Conservation (phyloP, 2,888 invertebrate species). For the Yponomeuta sedellus region DNA sequence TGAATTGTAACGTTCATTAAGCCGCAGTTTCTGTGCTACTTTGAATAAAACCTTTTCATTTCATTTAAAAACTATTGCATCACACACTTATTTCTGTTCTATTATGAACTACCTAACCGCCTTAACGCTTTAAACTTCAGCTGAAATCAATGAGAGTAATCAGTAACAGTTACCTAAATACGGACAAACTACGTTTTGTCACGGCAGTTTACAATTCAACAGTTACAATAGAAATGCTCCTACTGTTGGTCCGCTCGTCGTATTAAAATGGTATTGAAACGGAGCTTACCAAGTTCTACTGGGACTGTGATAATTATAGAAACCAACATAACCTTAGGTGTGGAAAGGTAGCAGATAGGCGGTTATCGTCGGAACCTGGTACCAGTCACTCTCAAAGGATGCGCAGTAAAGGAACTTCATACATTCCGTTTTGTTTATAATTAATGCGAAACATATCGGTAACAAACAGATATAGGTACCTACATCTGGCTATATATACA, state of each 20-base stretch:
- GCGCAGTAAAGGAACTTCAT: background rate
- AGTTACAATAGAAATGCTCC: too few species aligned
- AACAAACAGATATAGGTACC: too few species aligned
- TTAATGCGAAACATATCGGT: too few species aligned
- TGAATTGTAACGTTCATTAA: too few species aligned
- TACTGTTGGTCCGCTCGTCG: background rate
- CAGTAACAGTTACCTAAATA: background rate
- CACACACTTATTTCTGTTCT: too few species aligned
- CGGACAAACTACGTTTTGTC: background rate
- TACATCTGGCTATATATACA: too few species aligned
- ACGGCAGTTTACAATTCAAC: background rate
- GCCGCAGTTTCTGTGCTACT: too few species aligned
- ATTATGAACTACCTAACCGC: too few species aligned
- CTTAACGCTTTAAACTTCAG: too few species aligned
- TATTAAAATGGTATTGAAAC: background rate
- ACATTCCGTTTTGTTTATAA: background rate
- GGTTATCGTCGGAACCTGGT: constrained; percentile 2
- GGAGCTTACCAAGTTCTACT: background rate
- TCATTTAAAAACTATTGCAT: too few species aligned
- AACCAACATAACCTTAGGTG: background rate
- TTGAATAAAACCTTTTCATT: too few species aligned
- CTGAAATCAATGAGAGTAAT: too few species aligned
- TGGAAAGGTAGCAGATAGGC: background rate
- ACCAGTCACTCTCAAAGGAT: background rate
- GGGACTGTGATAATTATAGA: background rate